Evolutionary conservation across 2,888 invertebrate species (phyloP).

Genomic region (Erebia palarica): DNA sequence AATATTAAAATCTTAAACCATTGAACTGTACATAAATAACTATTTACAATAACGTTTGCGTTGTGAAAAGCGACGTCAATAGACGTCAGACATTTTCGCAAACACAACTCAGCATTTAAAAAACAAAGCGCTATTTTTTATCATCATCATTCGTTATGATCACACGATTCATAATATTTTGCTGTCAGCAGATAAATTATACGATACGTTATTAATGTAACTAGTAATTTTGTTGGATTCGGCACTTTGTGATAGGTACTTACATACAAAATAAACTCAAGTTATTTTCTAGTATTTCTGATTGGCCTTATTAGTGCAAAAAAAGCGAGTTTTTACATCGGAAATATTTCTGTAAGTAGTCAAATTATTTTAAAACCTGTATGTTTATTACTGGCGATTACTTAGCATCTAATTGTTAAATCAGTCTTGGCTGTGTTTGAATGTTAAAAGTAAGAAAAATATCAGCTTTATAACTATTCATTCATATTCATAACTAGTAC

Average conservation of each 20-base stretch:
- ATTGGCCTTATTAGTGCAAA: no score
- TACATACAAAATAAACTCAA: neutral
- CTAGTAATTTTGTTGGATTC: slow-evolving; percentile 18
- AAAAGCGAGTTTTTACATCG: no score
- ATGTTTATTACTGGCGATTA: no score
- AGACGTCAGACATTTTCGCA: slow-evolving; percentile 13
- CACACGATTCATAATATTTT: slow-evolving; percentile 8
- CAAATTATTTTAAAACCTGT: no score
- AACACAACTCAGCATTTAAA: neutral
- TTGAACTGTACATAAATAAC: slow-evolving; percentile 9
- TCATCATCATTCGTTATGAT: slow-evolving; percentile 5
- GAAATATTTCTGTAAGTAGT: no score
- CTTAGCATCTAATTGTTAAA: no score
- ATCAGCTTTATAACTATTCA: no score
- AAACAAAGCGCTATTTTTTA: slow-evolving; percentile 6
- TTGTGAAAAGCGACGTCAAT: neutral
- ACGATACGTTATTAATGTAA: slow-evolving; percentile 17
- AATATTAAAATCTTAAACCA: neutral
- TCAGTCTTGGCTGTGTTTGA: no score
- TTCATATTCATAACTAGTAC: no score
- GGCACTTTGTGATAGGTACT: slow-evolving; percentile 10
- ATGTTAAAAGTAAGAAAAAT: no score
- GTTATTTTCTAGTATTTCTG: no score
- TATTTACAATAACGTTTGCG: neutral
- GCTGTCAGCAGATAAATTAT: slow-evolving; percentile 15